Evolutionary conservation across 2,797 vertebrate species (phyloP).

Genomic region (Morelia viridis): DNA sequence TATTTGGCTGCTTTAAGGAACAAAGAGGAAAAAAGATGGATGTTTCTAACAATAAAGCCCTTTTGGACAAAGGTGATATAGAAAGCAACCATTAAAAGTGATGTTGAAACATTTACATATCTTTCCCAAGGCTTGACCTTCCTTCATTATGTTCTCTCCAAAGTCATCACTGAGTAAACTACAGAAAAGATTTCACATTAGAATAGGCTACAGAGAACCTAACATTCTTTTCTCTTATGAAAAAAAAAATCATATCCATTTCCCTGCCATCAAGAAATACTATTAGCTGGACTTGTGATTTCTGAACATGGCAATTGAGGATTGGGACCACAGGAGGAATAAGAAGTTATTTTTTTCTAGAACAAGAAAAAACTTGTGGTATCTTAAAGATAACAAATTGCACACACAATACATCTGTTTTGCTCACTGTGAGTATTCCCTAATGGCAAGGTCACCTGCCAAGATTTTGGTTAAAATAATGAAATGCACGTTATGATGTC

Average conservation of each 20-base stretch:
- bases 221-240: not conserved
- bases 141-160: not conserved
- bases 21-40: constrained; percentile 6
- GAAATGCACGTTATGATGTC: not conserved
- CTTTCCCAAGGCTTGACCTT: not conserved
- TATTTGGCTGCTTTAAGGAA: not conserved
- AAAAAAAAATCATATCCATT: not conserved
- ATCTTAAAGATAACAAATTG: not conserved
- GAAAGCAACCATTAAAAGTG: not conserved
- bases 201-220: not conserved
- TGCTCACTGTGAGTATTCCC: not conserved
- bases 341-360: not conserved
- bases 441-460: not conserved
- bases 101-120: not conserved
- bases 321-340: not conserved
- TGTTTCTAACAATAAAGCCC: constrained; percentile 4
- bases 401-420: not conserved
- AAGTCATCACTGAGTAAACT: constrained; percentile 1
- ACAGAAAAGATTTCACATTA: not conserved
- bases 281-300: not conserved
- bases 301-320: not conserved
- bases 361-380: not conserved
- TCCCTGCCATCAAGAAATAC: not conserved
- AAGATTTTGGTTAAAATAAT: not conserved
- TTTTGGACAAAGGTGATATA: not conserved